phyloP scores from a whole-genome alignment of 2,113 vertebrate species.

The Pogona vitticeps region DNA sequence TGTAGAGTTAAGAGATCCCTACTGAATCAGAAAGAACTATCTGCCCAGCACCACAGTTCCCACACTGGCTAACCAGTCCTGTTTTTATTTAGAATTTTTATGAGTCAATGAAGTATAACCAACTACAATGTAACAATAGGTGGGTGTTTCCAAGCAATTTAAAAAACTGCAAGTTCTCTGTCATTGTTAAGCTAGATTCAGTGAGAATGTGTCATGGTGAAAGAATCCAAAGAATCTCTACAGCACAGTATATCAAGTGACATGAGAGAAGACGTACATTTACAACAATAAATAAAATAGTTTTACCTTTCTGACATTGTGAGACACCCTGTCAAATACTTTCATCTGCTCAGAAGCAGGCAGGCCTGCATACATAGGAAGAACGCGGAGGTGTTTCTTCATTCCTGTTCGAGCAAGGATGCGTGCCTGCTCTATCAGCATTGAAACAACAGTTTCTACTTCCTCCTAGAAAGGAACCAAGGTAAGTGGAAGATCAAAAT shows the following conservation, averaged over 20 bases:
- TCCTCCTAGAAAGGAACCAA: constrained; percentile 84
- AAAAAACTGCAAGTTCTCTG: background rate
- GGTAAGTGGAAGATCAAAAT: background rate
- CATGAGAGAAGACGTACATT: background rate
- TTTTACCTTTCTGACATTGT: constrained; percentile 90
- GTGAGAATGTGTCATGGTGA: no score
- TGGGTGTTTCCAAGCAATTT: background rate
- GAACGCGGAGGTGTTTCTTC: constrained; percentile 92
- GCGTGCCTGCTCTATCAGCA: constrained; percentile 93
- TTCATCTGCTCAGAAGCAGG: constrained; percentile 95
- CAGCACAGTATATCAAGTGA: background rate
- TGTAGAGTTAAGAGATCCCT: background rate
- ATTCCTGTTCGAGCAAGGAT: constrained; percentile 88
- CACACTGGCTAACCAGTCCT: background rate
- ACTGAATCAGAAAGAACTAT: background rate
- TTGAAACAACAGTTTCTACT: constrained; percentile 92
- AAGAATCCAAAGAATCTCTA: background rate
- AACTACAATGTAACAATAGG: background rate
- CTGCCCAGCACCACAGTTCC: background rate
- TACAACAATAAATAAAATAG: background rate
- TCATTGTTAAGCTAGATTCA: background rate
- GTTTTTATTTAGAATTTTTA: background rate
- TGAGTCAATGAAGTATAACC: background rate
- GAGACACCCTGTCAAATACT: constrained; percentile 90
- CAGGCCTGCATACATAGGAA: constrained; percentile 96